Conservation (phyloP, 2,888 invertebrate species). For the Toxonevra muliebris region DNA sequence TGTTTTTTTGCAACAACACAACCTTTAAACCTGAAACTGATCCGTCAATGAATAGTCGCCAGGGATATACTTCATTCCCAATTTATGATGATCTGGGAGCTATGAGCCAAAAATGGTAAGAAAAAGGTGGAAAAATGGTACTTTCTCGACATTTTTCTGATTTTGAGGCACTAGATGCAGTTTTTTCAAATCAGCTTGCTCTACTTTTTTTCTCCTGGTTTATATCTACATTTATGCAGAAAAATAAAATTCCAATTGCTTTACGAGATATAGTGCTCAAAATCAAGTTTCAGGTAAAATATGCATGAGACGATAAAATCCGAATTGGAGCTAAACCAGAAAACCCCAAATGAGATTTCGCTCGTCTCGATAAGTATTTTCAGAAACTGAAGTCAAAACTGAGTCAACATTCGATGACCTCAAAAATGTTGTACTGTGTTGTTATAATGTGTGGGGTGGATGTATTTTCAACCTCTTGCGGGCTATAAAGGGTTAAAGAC, state of each 20-base stretch:
- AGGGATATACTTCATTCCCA: neutral
- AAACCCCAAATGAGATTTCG: neutral
- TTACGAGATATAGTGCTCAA: too few species aligned
- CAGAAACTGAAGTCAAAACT: neutral
- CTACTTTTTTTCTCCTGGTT: too few species aligned
- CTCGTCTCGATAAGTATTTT: neutral
- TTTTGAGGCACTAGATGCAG: too few species aligned
- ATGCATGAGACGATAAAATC: constrained; percentile 2
- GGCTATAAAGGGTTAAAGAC: too few species aligned
- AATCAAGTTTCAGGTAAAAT: neutral
- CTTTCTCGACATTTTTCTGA: too few species aligned
- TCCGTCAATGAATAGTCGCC: too few species aligned
- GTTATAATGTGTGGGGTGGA: neutral
- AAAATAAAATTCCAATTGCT: too few species aligned
- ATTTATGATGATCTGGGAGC: neutral
- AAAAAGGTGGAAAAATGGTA: too few species aligned
- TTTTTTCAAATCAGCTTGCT: too few species aligned
- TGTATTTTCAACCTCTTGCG: constrained; percentile 6
- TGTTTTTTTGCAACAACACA: constrained; percentile 10
- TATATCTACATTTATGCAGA: too few species aligned
- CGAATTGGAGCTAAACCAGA: neutral
- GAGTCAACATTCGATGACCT: constrained; percentile 9
- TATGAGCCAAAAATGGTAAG: too few species aligned
- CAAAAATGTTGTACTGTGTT: constrained; percentile 1
- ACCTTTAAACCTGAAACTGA: neutral